A percentile compares a stretch with the other conserved stretches of the same genome.
Conservation (phyloP, 2,888 invertebrate species). For the Acanthococcus lagerstroemiae region DNA sequence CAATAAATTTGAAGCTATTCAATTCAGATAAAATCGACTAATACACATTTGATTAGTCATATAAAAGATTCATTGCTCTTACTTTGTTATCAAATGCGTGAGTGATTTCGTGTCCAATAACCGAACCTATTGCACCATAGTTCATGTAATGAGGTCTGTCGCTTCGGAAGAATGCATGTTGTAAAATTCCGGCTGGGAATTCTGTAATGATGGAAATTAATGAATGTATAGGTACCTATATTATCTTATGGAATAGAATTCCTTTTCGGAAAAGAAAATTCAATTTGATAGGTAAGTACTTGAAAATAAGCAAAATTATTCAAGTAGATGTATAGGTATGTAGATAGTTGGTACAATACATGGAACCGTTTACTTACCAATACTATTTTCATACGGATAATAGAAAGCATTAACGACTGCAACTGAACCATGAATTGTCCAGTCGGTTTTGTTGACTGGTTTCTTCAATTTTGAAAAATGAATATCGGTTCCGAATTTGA, state of each 20-base stretch:
- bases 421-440: neutral
- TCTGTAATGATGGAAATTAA: neutral
- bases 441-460: neutral
- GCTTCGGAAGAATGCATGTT: neutral
- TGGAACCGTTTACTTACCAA: too few species aligned
- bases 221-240: too few species aligned
- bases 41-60: neutral
- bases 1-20: neutral
- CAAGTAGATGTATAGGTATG: too few species aligned
- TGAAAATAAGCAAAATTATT: too few species aligned
- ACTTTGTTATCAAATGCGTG: conserved; percentile 19
- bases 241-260: too few species aligned
- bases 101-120: conserved; percentile 15
- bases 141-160: conserved; percentile 18
- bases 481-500: neutral
- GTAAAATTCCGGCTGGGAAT: conserved; percentile 12
- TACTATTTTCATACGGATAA: conserved; percentile 12
- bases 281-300: too few species aligned
- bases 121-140: conserved; percentile 12
- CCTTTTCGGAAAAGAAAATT: too few species aligned
- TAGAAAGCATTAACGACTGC: conserved; percentile 10
- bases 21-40: neutral
- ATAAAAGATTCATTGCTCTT: neutral
- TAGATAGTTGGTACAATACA: too few species aligned
- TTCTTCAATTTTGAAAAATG: neutral